Conservation (phyloP, 2,797 vertebrate species). For the Leptodactylus fallax region DNA sequence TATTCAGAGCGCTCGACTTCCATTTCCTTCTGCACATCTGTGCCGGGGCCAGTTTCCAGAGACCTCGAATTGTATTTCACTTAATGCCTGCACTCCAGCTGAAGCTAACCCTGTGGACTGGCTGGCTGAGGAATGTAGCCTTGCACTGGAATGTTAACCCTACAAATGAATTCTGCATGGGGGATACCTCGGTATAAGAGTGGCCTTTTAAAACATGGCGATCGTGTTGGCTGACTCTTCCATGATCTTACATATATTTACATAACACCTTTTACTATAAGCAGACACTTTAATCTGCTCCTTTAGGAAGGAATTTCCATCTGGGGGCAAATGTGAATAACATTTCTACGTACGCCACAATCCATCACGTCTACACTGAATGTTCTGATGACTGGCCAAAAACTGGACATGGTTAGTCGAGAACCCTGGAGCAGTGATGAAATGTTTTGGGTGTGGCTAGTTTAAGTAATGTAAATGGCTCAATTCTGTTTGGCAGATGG, state of each 20-base stretch:
- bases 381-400: neutral
- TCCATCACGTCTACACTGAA: neutral
- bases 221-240: neutral
- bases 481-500: neutral
- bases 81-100: conserved; percentile 1
- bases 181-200: neutral
- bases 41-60: conserved; percentile 21
- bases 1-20: conserved; percentile 47
- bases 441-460: neutral
- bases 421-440: neutral
- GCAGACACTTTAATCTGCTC: neutral
- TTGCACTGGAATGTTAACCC: conserved; percentile 20
- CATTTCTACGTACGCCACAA: neutral
- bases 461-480: neutral
- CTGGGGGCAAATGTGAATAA: neutral
- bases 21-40: conserved; percentile 57
- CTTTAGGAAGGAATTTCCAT: neutral
- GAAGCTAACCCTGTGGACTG: neutral
- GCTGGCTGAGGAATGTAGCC: conserved; percentile 10
- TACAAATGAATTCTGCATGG: neutral
- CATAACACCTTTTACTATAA: neutral
- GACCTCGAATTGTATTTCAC: conserved; percentile 19
- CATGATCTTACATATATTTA: neutral
- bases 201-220: neutral
- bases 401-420: neutral